Conservation (phyloP, 2,888 invertebrate genomes). For the Agrotis ipsilon region DNA sequence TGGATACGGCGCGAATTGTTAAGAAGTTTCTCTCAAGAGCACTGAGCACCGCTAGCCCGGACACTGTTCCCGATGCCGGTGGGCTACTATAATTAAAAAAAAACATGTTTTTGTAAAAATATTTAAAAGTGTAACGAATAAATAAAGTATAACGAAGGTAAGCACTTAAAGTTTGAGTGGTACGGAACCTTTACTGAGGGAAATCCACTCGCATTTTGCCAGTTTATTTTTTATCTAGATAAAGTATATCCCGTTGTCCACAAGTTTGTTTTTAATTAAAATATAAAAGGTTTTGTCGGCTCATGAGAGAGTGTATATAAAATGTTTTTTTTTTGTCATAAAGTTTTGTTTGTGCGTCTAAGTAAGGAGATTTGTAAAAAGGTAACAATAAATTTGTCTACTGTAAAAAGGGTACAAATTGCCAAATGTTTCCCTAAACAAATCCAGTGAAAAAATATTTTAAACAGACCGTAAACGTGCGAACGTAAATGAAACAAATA, state of each 20-base stretch:
- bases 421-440: background rate
- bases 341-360: background rate
- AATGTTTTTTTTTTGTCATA: background rate
- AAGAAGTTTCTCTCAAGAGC: no score
- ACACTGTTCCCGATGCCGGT: no score
- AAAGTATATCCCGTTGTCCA: constrained; percentile 5
- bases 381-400: background rate
- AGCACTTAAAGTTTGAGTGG: no score
- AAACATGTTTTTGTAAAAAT: no score
- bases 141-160: no score
- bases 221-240: constrained; percentile 24
- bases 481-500: no score
- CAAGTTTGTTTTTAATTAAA: constrained; percentile 43
- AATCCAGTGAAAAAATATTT: background rate
- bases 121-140: no score
- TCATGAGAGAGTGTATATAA: background rate
- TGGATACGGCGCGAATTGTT: no score
- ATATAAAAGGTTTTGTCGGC: constrained; percentile 5
- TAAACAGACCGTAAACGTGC: no score
- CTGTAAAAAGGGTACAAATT: background rate
- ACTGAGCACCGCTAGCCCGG: no score
- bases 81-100: no score
- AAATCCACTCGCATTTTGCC: background rate
- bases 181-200: background rate
- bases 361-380: background rate